A percentile compares a stretch with the other conserved stretches of the same genome.
Conservation (phyloP, 2,888 invertebrate genomes). For the Epsilonema sp. region DNA sequence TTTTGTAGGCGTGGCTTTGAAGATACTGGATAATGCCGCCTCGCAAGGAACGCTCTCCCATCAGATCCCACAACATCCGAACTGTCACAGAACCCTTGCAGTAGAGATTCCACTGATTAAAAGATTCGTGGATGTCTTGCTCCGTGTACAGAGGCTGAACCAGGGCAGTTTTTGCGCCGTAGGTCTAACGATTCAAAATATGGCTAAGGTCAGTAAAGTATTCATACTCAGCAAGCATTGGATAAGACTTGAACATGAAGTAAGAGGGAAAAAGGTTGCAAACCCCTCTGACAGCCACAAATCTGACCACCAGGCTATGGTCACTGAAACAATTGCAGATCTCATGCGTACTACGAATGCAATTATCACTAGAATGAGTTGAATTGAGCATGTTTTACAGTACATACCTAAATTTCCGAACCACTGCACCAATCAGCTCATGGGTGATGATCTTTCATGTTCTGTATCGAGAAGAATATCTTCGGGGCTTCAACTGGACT, state of each 20-base stretch:
- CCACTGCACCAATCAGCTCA: slow-evolving; percentile 33
- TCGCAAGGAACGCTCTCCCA: neutral
- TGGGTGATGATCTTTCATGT: slow-evolving; percentile 30
- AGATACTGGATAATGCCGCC: slow-evolving; percentile 1
- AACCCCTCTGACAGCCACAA: slow-evolving; percentile 31
- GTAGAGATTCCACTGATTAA: slow-evolving; percentile 3
- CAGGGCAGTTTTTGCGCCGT: neutral
- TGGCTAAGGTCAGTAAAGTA: slow-evolving; percentile 7
- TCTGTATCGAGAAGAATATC: too few species aligned
- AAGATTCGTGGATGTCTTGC: neutral
- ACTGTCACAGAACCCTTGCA: slow-evolving; percentile 4
- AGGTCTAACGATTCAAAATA: neutral
- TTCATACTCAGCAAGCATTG: slow-evolving; percentile 19
- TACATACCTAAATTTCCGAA: slow-evolving; percentile 31
- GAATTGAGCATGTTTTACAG: too few species aligned
- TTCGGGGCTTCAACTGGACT: too few species aligned
- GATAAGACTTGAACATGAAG: slow-evolving; percentile 17
- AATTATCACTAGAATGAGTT: too few species aligned
- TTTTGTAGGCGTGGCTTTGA: neutral
- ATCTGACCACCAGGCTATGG: slow-evolving; percentile 26
- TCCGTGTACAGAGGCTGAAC: neutral
- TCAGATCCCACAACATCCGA: neutral
- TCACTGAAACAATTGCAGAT: too few species aligned
- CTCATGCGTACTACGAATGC: too few species aligned
- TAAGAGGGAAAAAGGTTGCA: slow-evolving; percentile 26